Evolutionary conservation across 1,140 invertebrate genomes (phyloP), one percentile per base, ranked within the genome.

Genomic region (Megathymus violae): DNA sequence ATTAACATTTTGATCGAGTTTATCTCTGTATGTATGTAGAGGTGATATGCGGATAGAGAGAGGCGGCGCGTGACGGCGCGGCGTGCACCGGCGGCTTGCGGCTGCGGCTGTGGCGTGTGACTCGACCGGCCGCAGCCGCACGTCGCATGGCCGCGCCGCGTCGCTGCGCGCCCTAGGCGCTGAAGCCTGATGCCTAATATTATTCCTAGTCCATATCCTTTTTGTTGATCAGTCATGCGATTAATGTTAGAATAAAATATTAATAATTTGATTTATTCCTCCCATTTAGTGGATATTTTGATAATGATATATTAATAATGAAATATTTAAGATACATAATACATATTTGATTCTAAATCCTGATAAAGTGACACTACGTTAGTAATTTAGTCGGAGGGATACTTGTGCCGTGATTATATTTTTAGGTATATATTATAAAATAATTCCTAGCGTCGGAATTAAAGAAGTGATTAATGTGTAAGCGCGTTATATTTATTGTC

Each of bases 301-400:
- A 91, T 91, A 91, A 91, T 91, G 87, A 91, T 91, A 89, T 91
- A 89, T 91, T 91, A 90, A 89, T 91, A 91, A 88, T 88, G 85
- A 89, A 91, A 91, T 91, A 89, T 89, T 91, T 91, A 91, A 91
- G 88, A 89, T 89, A 89, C 88, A 89, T 89, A 91, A 91, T 89
- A 91, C 88, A 91, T 91, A 91, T 89, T 91, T 91, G 88, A 91
- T 91, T 91, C 88, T 91, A 91, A 91, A 91, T 91, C 88, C 88
- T 89, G 85, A 91, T 91, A 91, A 91, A 89, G 86, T 91, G 85
- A 88, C 86, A 91, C 87, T 91, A 91, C 78, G 80, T 91, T 88
- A 88, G 87, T 91, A 89, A 88, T 88, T 88, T 89, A 91, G 88
- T 91, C 87, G 88, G 88, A 89, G 88, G 88, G 88, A 91, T 91